Evolutionary conservation across 2,113 vertebrate species (phyloP).

Genomic region (Pampusana beccarii): DNA sequence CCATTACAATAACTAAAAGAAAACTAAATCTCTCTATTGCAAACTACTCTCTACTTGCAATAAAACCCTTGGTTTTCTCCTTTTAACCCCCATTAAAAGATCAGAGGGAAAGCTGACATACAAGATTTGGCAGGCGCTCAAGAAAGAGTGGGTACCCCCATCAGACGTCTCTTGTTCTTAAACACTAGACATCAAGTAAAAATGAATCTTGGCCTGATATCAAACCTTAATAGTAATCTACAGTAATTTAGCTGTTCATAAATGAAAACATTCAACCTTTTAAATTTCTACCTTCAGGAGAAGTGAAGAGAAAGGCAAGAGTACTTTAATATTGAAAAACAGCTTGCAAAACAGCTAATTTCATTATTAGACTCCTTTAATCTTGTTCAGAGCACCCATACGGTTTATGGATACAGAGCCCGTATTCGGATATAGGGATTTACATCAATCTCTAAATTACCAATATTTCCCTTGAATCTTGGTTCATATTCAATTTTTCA

Average conservation of each 20-base stretch:
- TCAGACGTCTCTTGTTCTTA: conserved; percentile 63
- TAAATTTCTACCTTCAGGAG: conserved; percentile 34
- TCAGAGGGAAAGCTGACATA: conserved; percentile 70
- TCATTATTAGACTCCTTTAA: conserved; percentile 36
- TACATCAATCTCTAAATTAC: neutral
- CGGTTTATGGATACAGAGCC: neutral
- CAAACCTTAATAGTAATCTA: conserved; percentile 59
- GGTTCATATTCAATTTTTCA: neutral
- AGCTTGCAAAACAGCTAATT: neutral
- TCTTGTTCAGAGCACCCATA: conserved; percentile 1
- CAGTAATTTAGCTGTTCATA: conserved; percentile 51
- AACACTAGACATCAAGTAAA: conserved; percentile 57
- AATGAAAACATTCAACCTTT: conserved; percentile 45
- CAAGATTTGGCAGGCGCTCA: conserved; percentile 68
- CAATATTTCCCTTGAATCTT: neutral
- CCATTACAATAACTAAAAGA: conserved; percentile 35
- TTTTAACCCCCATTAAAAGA: conserved; percentile 76
- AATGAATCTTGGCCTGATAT: conserved; percentile 64
- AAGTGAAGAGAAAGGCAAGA: conserved; percentile 15
- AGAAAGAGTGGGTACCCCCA: conserved; percentile 53
- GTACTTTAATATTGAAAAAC: conserved; percentile 41
- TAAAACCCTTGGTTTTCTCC: conserved; percentile 63
- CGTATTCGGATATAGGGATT: neutral
- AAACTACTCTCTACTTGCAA: conserved; percentile 52
- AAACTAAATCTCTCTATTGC: conserved; percentile 35